A percentile compares a stretch with the other conserved stretches of the same genome.
Conservation (phyloP, 2,888 invertebrate species). For the Diarsia dahlii region DNA sequence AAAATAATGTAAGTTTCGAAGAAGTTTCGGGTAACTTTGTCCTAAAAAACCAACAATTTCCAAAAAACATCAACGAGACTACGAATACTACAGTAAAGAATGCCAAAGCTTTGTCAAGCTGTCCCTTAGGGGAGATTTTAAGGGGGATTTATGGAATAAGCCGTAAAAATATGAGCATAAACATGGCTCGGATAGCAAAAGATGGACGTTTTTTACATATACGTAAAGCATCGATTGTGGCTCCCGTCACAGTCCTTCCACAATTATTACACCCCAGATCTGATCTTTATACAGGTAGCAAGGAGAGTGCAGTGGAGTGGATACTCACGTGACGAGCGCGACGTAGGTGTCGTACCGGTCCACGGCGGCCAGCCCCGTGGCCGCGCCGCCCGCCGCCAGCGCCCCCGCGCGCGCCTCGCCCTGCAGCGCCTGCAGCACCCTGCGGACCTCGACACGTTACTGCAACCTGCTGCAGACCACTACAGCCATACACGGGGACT, state of each 20-base stretch:
- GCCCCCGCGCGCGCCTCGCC: conserved; percentile 59
- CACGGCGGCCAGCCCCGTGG: conserved; percentile 92
- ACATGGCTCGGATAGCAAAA: no score
- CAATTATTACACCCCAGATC: not conserved
- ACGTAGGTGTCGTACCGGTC: conserved; percentile 93
- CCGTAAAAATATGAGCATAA: no score
- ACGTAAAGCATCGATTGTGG: not conserved
- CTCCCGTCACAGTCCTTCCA: not conserved
- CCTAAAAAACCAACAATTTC: not conserved
- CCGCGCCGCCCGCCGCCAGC: conserved; percentile 67
- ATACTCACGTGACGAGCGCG: conserved; percentile 92
- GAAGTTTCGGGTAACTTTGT: not conserved
- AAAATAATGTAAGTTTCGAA: not conserved
- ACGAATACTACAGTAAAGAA: not conserved
- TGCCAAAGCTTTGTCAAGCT: not conserved
- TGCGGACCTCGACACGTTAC: conserved; percentile 51
- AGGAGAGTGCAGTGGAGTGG: not conserved
- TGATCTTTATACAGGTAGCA: not conserved
- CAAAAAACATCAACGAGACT: not conserved
- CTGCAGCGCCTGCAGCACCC: conserved; percentile 76
- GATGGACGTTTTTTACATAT: not conserved
- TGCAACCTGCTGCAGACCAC: not conserved
- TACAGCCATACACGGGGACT: not conserved
- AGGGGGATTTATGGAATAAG: no score
- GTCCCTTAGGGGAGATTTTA: no score